Evolutionary conservation across 2,797 vertebrate species (phyloP), one percentile per base, ranked within the genome.

Genomic region (Babyrousa celebensis): DNA sequence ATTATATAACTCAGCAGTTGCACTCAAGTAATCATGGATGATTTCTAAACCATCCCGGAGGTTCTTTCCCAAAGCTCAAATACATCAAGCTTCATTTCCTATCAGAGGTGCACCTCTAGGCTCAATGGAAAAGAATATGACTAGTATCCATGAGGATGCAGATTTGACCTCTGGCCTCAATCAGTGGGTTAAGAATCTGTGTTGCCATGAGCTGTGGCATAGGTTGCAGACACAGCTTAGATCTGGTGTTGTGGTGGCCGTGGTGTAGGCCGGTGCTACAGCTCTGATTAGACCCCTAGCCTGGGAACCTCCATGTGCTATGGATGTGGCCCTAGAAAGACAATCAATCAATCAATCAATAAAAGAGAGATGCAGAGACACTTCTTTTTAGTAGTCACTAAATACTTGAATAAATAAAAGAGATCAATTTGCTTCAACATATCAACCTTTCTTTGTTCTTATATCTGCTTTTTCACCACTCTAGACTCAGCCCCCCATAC

Each of bases 1-100:
- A 70, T 92, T 52, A 75, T n/a, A 25, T n/a, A 87, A 40, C 43
- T 71, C 54, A 36, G 48, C 60, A 85, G 65, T 70, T 71, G 60
- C 94, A 88, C 11, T 84, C 68, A 94, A 43, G 12, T 63, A 70
- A 85, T 85, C 43, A 23, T 14, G 52, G 58, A 25, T 70, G 40
- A 88, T 67, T 87, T 91, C n/a, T 71, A 72, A 95, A 65, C 60
- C 21, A 85, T 72, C 58, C 29, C 83, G 16, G 29, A 80, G 43
- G 62, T 62, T 91, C 71, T 48, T 85, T 89, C 27, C 27, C 52
- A 84, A 70, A 68, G 25, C 43, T 58, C 40, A 89, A 94, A 85
- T 65, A 79, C 21, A 92, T 6, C 62, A 65, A 27, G 10, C 16
- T 94, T 85, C 63, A 87, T 48, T 92, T 91, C 60, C 65, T 52